Base-by-base conservation (phyloP, 2,797 vertebrate species). In the Hypotaenidia okinawae region DNA sequence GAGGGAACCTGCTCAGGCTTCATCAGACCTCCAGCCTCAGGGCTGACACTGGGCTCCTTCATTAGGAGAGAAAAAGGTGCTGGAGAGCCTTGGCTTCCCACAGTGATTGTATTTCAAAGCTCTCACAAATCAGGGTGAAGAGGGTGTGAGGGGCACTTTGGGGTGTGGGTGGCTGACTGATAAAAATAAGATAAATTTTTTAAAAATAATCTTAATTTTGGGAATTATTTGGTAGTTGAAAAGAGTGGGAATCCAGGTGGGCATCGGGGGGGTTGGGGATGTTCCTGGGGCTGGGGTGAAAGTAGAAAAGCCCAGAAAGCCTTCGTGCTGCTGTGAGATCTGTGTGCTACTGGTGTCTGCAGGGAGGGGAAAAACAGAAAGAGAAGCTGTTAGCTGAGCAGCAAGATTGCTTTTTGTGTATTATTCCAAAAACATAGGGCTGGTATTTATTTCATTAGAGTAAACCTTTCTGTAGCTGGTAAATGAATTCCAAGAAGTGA, bases 391-490 rank as follows among this genome's bases (percentile, higher is more conserved):
- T 79, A 83, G 45, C 86, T 79, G 86, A 94, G 86, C 93, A 87
- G 84, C 76, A 61, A 92, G 70, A 84, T 91, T 92, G 75, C 57
- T 70, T 95, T 89, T 87, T 91, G 80, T 94, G 87, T 91, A 83
- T 90, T 93, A 74, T 58, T 96, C 86, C 54, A 82, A 76, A 95
- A 97, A 82, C 90, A 95, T 32, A 35, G 47, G 77, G 49, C 77
- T 94, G 88, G 73, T 91, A 95, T 73, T 96, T 94, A 93, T 96
- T 95, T 95, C 77, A 93, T 97, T 96, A 95, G 82, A 47, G 7
- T 39, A 80, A 94, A 81, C 74, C 64, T 89, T 85, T 70, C 68
- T 80, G 76, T 59, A 49, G 27, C 66, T 27, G 8, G 72, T 76
- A 73, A 94, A 88, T 30, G 33, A 85, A 28, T 74, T 59, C 73